Conservation (phyloP, 2,113 vertebrate genomes). For the Holacanthus passer region DNA sequence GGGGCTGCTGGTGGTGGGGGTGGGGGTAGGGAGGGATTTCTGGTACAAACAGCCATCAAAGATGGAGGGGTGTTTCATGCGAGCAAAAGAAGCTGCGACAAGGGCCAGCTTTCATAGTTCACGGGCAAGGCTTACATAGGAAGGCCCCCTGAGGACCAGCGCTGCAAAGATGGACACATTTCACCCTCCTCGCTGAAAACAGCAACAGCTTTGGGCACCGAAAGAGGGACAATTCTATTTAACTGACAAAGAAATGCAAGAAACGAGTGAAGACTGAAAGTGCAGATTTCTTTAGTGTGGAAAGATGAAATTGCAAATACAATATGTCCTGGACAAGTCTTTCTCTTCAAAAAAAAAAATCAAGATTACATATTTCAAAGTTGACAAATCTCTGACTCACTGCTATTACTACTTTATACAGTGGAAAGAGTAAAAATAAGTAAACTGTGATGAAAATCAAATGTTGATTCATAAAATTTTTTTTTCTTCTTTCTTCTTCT, state of each 20-base stretch:
- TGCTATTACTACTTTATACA: background rate
- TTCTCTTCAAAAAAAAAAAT: background rate
- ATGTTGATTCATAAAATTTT: background rate
- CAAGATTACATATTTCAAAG: background rate
- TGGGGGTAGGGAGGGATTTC: slow-evolving; percentile 51
- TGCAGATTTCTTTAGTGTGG: background rate
- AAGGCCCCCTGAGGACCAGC: slow-evolving; percentile 30
- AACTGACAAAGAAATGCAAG: background rate
- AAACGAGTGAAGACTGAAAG: background rate
- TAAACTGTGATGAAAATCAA: background rate
- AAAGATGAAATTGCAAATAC: background rate
- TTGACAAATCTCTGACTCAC: background rate
- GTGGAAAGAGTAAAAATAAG: background rate
- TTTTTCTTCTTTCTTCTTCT: background rate
- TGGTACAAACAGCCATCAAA: slow-evolving; percentile 73
- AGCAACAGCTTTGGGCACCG: slow-evolving; percentile 3
- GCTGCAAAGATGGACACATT: slow-evolving; percentile 34
- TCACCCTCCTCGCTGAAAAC: slow-evolving; percentile 33
- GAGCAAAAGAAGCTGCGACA: slow-evolving; percentile 56
- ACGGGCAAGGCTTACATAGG: slow-evolving; percentile 36
- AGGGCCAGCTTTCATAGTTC: slow-evolving; percentile 61
- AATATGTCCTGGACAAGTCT: background rate
- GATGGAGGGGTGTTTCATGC: slow-evolving; percentile 63
- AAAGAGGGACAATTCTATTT: background rate
- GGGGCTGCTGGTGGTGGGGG: slow-evolving; percentile 30